These are phyloP conservation scores for Canis aureus DNA, from an alignment of 2,113 vertebrate genomes.

Conservation along the genomic window DNA sequence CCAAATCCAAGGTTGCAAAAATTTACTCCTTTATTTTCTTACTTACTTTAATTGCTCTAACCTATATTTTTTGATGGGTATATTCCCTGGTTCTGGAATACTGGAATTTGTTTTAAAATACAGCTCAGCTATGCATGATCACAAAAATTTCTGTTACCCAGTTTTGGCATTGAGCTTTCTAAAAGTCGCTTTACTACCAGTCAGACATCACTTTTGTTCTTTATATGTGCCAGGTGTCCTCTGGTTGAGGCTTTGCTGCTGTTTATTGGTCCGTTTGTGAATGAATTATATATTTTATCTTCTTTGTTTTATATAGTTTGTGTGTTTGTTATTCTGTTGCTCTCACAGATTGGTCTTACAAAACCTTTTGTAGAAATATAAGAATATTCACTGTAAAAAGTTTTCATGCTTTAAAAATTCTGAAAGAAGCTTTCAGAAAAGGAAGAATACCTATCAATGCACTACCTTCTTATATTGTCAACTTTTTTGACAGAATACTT, in stretches of 20 bases:
- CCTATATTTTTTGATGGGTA: neutral
- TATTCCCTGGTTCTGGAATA: neutral
- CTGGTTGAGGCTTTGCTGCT: neutral
- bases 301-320: neutral
- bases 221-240: neutral
- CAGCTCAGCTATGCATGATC: neutral
- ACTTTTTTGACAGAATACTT: conserved; percentile 61
- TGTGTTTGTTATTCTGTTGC: neutral
- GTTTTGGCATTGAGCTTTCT: neutral
- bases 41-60: conserved; percentile 10
- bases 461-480: conserved; percentile 34
- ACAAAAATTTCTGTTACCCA: neutral
- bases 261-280: neutral
- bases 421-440: conserved; percentile 33
- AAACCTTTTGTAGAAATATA: conserved; percentile 8
- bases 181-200: neutral
- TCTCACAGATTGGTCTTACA: neutral
- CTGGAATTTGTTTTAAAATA: neutral
- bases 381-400: conserved; percentile 6
- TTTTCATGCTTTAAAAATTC: neutral
- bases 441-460: neutral
- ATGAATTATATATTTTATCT: neutral
- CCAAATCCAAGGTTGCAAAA: neutral
- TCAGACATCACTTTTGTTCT: neutral
- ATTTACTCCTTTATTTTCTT: neutral